Percentiles rank a stretch among this genome's conserved stretches.
Evolutionary conservation across 2,113 vertebrate genomes (phyloP).

Genomic region (Lagopus leucura): DNA sequence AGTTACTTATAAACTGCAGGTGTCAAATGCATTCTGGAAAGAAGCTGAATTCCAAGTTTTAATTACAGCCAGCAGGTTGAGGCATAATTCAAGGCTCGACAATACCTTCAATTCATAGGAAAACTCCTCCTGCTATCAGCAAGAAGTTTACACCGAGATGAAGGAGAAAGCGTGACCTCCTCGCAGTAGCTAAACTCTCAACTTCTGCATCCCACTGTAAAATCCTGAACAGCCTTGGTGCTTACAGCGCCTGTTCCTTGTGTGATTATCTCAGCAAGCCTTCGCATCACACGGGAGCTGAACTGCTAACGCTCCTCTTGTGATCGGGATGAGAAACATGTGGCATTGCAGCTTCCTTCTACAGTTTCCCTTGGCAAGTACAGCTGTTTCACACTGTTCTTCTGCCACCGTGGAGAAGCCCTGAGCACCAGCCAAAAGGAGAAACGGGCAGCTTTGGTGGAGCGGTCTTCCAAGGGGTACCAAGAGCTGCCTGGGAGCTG

Average conservation of each 20-base stretch:
- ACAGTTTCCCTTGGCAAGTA: background rate
- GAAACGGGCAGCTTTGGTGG: fast-evolving
- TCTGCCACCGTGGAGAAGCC: background rate
- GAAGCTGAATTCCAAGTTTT: slow-evolving; percentile 43
- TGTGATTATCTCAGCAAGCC: background rate
- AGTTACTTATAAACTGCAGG: slow-evolving; percentile 52
- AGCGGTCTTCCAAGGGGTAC: background rate
- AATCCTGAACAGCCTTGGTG: background rate
- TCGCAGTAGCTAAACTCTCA: background rate
- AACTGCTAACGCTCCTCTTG: background rate
- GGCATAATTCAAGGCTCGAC: background rate
- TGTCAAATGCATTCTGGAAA: slow-evolving; percentile 53
- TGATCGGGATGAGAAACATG: background rate
- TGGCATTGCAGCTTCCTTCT: background rate
- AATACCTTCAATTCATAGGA: background rate
- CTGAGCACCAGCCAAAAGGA: background rate
- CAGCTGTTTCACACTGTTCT: fast-evolving
- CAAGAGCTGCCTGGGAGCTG: background rate
- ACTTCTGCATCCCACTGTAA: background rate
- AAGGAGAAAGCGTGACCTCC: background rate
- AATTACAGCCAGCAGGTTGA: slow-evolving; percentile 62
- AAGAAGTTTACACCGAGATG: background rate
- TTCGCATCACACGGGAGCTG: background rate
- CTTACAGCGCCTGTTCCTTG: background rate
- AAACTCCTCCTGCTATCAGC: background rate